Conservation (phyloP, 2,113 vertebrate genomes). For the Ochotona curzoniae region DNA sequence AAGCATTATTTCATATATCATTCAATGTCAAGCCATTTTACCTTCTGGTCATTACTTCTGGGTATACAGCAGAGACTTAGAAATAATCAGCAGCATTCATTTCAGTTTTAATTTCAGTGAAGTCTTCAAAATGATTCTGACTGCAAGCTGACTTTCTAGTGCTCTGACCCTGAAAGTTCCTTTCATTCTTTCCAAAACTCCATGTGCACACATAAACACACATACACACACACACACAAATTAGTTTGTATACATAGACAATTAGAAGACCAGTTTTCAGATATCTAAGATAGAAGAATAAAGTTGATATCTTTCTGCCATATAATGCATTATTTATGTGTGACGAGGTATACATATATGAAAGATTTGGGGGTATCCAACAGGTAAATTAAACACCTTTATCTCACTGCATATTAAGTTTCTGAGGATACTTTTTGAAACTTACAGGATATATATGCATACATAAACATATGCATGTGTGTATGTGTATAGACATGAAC, state of each 20-base stretch:
- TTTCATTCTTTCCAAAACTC: not conserved
- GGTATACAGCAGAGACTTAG: not conserved
- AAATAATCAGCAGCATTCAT: not conserved
- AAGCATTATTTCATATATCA: not conserved
- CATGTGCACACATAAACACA: not conserved
- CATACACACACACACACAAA: not conserved
- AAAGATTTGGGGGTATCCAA: not conserved
- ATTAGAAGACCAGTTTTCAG: not conserved
- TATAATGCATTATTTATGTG: not conserved
- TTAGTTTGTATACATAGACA: not conserved
- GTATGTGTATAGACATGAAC: not conserved
- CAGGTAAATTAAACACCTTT: not conserved
- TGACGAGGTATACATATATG: not conserved
- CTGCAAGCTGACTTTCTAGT: not conserved
- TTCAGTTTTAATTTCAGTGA: not conserved
- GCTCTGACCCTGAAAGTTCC: not conserved
- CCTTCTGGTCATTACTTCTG: not conserved
- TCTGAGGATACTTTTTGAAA: not conserved
- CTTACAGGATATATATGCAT: not conserved
- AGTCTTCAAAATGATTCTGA: not conserved
- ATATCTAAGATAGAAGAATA: not conserved
- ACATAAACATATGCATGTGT: not conserved
- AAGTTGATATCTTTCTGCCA: not conserved
- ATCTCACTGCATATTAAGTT: not conserved
- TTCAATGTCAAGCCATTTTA: not conserved